Evolutionary conservation across 2,888 invertebrate species (phyloP).

Genomic region (Melolontha melolontha): DNA sequence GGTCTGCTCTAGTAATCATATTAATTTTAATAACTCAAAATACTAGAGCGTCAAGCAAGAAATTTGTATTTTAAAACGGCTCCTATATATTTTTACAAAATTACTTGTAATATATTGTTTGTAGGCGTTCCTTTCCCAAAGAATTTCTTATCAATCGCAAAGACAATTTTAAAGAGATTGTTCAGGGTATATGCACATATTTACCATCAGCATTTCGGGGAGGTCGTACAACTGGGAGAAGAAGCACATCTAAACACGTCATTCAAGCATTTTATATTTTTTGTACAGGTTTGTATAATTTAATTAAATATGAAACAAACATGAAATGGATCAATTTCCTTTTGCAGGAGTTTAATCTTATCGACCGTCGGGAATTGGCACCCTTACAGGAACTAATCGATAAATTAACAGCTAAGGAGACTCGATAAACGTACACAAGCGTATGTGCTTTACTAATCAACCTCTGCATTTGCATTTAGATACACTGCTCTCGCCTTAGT

Average conservation of each 20-base stretch:
- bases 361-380: slow-evolving; percentile 95
- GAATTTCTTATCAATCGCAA: slow-evolving; percentile 96
- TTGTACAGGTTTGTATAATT: slow-evolving; percentile 78
- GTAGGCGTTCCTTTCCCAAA: slow-evolving; percentile 97
- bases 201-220: slow-evolving; percentile 98
- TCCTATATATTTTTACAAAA: too few relatives aligned
- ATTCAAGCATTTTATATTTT: slow-evolving; percentile 99
- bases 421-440: slow-evolving; percentile 72
- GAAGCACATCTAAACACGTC: slow-evolving; percentile 99
- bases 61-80: too few relatives aligned
- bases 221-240: slow-evolving; percentile 97
- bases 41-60: too few relatives aligned
- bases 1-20: too few relatives aligned
- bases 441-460: slow-evolving; percentile 29
- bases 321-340: slow-evolving; percentile 50
- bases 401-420: slow-evolving; percentile 91
- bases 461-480: slow-evolving; percentile 35
- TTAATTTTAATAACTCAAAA: too few relatives aligned
- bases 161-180: slow-evolving; percentile 96
- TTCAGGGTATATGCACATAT: slow-evolving; percentile 99
- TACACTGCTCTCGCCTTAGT: slow-evolving; percentile 35
- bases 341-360: slow-evolving; percentile 95
- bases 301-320: background rate
- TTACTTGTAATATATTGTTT: slow-evolving; percentile 45
- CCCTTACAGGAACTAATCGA: slow-evolving; percentile 98